These are phyloP conservation scores for Andinoacara biseriatus DNA, from an alignment of 2,113 vertebrate genomes.

Conservation along the genomic window DNA sequence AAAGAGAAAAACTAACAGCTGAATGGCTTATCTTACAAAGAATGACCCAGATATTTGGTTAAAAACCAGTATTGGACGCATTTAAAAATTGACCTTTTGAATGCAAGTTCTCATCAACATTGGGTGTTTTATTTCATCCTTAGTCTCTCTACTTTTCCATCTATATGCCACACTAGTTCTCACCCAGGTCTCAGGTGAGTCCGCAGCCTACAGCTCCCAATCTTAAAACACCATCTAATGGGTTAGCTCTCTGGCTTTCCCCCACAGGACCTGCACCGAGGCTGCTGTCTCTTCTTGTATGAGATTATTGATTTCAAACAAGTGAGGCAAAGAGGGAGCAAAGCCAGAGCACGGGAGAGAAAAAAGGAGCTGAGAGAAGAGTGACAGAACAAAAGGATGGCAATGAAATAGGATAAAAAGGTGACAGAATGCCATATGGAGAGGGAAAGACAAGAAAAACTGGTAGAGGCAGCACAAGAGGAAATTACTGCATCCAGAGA, in stretches of 20 bases:
- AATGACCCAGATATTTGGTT: neutral
- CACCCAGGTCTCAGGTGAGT: constrained; percentile 39
- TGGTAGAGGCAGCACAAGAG: neutral
- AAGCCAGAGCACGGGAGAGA: neutral
- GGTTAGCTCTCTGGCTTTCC: constrained; percentile 26
- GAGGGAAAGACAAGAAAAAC: neutral
- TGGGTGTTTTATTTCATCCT: neutral
- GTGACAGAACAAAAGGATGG: constrained; percentile 14
- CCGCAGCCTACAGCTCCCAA: constrained; percentile 32
- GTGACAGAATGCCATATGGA: neutral
- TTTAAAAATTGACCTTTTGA: too few relatives aligned
- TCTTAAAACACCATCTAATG: constrained; percentile 57
- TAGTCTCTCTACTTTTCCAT: neutral
- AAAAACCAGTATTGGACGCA: accelerated
- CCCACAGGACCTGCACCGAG: constrained; percentile 17
- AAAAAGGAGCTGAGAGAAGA: constrained; percentile 2
- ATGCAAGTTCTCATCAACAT: neutral
- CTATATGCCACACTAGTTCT: constrained; percentile 7
- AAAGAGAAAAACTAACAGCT: accelerated
- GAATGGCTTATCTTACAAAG: neutral
- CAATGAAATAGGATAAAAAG: constrained; percentile 7
- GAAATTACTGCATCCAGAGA: neutral
- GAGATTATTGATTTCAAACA: constrained; percentile 61
- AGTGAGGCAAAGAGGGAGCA: constrained; percentile 9
- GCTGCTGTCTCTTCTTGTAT: constrained; percentile 28